Percentiles rank a stretch among this genome's conserved stretches.
These are phyloP conservation scores for Oxytorus armatus DNA, from an alignment of 2,888 invertebrate species.

Conservation along the genomic window DNA sequence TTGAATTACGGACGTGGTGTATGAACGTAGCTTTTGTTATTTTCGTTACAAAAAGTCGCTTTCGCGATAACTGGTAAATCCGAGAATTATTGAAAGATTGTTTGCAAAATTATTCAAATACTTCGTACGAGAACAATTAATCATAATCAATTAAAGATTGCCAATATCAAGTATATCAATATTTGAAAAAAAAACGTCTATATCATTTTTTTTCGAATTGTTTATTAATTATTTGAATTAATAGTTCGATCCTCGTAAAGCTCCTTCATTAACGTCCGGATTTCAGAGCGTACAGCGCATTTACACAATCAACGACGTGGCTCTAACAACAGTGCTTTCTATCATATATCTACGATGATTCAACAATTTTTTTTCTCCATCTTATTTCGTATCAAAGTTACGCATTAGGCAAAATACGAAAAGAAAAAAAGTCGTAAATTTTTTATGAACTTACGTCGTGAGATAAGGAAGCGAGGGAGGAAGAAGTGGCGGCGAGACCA, in stretches of 20 bases:
- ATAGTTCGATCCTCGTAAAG: too few species aligned
- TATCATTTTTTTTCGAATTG: too few species aligned
- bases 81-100: too few species aligned
- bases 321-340: slow-evolving; percentile 68
- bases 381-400: slow-evolving; percentile 38
- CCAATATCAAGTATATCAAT: too few species aligned
- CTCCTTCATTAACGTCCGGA: slow-evolving; percentile 4
- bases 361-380: slow-evolving; percentile 17
- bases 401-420: slow-evolving; percentile 33
- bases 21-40: neutral
- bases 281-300: slow-evolving; percentile 38
- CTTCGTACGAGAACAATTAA: too few species aligned
- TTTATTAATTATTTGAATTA: too few species aligned
- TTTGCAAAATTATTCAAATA: too few species aligned
- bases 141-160: too few species aligned
- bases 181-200: too few species aligned
- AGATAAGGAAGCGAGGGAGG: slow-evolving; percentile 84
- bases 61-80: too few species aligned
- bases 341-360: slow-evolving; percentile 52
- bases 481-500: slow-evolving; percentile 82
- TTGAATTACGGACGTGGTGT: slow-evolving; percentile 5
- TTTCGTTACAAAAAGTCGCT: too few species aligned
- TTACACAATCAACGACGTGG: slow-evolving; percentile 62
- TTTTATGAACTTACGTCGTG: slow-evolving; percentile 82
- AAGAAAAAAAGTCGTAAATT: slow-evolving; percentile 9